Evolutionary conservation across 2,113 vertebrate species (phyloP).

Genomic region (Brachyhypopomus gauderio): DNA sequence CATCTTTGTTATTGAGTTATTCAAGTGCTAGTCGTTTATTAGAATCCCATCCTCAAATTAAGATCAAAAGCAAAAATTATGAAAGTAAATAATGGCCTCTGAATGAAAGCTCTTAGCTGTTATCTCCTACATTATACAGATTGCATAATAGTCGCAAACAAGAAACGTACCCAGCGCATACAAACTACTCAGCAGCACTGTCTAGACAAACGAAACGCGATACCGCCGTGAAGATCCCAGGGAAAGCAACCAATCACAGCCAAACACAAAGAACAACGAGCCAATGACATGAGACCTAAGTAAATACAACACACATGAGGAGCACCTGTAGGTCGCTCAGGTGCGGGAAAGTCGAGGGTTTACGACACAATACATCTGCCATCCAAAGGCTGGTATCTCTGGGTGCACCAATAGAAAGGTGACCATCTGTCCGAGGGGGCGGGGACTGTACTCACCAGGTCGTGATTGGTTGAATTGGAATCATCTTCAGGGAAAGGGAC

Average conservation of each 20-base stretch:
- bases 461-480: slow-evolving; percentile 99
- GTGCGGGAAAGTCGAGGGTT: not conserved
- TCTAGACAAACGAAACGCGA: slow-evolving; percentile 54
- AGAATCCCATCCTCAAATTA: not conserved
- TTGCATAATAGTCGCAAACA: slow-evolving; percentile 9
- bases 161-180: not conserved
- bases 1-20: no score
- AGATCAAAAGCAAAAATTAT: not conserved
- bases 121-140: not conserved
- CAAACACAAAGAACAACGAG: slow-evolving; percentile 36
- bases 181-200: not conserved
- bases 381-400: not conserved
- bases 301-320: slow-evolving; percentile 11
- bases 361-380: not conserved
- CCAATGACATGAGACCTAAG: slow-evolving; percentile 26
- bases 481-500: slow-evolving; percentile 99
- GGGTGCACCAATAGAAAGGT: not conserved
- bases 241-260: slow-evolving; percentile 41
- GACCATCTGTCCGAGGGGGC: not conserved
- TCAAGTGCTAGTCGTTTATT: not conserved
- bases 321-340: slow-evolving; percentile 44
- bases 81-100: not conserved
- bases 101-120: not conserved
- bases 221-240: slow-evolving; percentile 56
- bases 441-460: slow-evolving; percentile 87